Conservation (phyloP, 1,140 invertebrate species). For the Phthorimaea operculella region DNA sequence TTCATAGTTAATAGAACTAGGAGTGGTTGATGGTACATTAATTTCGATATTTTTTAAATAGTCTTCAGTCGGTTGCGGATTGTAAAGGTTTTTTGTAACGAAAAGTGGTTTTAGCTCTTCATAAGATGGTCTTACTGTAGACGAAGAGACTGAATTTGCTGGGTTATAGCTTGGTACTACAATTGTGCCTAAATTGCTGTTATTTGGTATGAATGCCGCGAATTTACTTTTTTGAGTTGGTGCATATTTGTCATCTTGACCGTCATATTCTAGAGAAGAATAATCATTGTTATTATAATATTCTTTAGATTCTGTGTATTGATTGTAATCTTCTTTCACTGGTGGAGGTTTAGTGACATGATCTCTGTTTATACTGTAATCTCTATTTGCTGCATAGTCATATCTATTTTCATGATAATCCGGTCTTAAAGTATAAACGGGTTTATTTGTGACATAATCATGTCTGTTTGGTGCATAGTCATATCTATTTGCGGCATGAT, state of each 20-base stretch:
- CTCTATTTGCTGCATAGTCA: background rate
- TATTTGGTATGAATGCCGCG: constrained; percentile 9
- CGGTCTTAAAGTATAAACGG: constrained; percentile 3
- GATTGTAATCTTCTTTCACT: constrained; percentile 33
- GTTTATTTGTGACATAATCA: constrained; percentile 9
- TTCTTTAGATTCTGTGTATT: constrained; percentile 42
- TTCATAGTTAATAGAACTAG: constrained; percentile 20
- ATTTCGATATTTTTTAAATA: constrained; percentile 22
- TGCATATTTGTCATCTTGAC: constrained; percentile 27
- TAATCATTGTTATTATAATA: constrained; percentile 40
- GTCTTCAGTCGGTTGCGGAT: constrained; percentile 11
- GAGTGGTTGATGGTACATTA: constrained; percentile 28
- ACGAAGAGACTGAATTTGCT: constrained; percentile 10
- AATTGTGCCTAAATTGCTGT: constrained; percentile 6
- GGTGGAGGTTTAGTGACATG: constrained; percentile 21
- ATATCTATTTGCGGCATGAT: constrained; percentile 9
- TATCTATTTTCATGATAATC: constrained; percentile 14
- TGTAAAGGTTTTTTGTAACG: constrained; percentile 22
- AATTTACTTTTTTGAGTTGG: constrained; percentile 32
- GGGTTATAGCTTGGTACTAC: constrained; percentile 7
- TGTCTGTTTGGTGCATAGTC: constrained; percentile 6
- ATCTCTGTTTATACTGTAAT: background rate
- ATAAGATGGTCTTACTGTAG: constrained; percentile 38
- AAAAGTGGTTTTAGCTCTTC: constrained; percentile 41
- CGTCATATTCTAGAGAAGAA: constrained; percentile 41